phyloP scores from a whole-genome alignment of 2,797 vertebrate species.

The Acrocephalus scirpaceus region DNA sequence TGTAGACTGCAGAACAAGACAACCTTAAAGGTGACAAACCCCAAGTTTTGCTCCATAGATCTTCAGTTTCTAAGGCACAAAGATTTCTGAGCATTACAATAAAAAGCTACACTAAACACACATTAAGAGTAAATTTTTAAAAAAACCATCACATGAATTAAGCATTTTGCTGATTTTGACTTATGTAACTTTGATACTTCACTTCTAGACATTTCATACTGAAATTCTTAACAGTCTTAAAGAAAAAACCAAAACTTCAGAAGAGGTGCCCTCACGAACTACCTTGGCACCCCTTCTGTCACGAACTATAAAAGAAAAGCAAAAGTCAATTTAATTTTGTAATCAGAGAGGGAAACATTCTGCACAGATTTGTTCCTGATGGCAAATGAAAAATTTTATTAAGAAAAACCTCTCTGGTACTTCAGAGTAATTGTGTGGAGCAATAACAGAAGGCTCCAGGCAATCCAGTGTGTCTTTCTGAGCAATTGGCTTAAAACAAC shows the following conservation, averaged over 20 bases:
- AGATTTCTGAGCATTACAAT: background rate
- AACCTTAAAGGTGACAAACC: background rate
- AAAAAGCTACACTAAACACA: background rate
- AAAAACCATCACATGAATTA: background rate
- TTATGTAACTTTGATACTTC: background rate
- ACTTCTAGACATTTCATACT: background rate
- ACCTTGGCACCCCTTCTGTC: background rate
- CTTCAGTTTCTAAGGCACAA: background rate
- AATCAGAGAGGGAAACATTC: background rate
- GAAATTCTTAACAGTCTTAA: background rate
- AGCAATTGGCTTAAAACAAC: background rate
- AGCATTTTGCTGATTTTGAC: background rate
- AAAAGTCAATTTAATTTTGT: background rate
- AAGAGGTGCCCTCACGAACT: background rate
- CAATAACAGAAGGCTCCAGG: background rate
- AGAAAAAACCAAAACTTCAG: background rate
- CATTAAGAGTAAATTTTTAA: background rate
- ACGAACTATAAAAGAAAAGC: background rate
- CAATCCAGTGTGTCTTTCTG: background rate
- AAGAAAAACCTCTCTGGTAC: conserved; percentile 11
- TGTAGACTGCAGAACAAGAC: background rate
- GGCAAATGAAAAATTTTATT: conserved; percentile 12
- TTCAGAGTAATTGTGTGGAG: background rate
- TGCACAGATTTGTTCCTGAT: background rate
- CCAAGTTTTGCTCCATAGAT: background rate